Evolutionary conservation across 1,140 invertebrate species (phyloP).

Genomic region (Grapholita molesta): DNA sequence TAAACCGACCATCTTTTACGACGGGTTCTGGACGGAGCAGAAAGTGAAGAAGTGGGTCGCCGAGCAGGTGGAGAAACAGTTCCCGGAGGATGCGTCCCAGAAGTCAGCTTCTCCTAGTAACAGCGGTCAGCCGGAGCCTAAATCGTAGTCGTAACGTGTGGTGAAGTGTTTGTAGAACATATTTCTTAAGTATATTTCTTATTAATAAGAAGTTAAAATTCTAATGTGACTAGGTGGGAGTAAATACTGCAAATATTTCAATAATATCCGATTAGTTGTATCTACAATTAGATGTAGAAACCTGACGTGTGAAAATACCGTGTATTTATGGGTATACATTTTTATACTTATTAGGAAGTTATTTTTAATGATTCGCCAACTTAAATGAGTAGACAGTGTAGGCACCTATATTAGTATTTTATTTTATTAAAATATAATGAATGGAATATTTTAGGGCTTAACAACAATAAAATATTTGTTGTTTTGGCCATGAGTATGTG

Average conservation of each 20-base stretch:
- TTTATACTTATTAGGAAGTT: too few species aligned
- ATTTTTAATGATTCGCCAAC: too few species aligned
- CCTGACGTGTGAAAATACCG: too few species aligned
- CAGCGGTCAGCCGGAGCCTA: conserved; percentile 35
- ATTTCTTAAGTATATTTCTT: background rate
- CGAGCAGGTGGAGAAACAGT: conserved; percentile 72
- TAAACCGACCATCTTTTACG: conserved; percentile 75
- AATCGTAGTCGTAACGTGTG: conserved; percentile 49
- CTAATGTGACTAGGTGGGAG: background rate
- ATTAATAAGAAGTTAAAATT: background rate
- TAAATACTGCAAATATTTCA: background rate
- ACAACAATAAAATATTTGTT: background rate
- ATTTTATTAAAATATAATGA: too few species aligned
- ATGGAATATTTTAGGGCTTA: background rate
- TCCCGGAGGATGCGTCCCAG: conserved; percentile 44
- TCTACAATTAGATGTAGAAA: too few species aligned
- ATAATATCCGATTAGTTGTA: too few species aligned
- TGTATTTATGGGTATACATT: too few species aligned
- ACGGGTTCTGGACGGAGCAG: conserved; percentile 76
- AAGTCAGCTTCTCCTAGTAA: conserved; percentile 29
- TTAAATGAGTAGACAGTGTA: too few species aligned
- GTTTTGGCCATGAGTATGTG: background rate
- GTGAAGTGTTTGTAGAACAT: background rate
- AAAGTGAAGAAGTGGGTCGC: conserved; percentile 76
- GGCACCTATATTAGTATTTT: too few species aligned